These are phyloP conservation scores for Eumerus sabulonum DNA, from an alignment of 2,888 invertebrate species.

Conservation along the genomic window DNA sequence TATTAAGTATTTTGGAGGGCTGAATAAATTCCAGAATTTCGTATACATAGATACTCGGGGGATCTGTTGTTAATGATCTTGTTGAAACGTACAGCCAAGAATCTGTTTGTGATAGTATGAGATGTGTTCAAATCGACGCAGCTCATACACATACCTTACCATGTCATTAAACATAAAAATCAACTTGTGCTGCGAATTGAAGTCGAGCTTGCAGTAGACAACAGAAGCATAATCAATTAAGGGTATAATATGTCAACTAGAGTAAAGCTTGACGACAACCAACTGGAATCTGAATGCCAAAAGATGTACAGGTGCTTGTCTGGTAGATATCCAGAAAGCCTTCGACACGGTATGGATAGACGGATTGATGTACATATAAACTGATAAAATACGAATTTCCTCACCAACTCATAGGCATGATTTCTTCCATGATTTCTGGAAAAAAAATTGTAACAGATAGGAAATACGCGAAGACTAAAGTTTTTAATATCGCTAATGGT, in stretches of 20 bases:
- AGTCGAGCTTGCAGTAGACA: not conserved
- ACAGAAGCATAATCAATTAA: conserved; percentile 1
- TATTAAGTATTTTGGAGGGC: not conserved
- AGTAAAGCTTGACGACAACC: not conserved
- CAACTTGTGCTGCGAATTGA: conserved; percentile 4
- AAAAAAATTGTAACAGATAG: too few species aligned
- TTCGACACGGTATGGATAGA: too few species aligned
- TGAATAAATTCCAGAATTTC: not conserved
- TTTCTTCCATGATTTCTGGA: too few species aligned
- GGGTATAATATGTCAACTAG: not conserved
- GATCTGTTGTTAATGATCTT: not conserved
- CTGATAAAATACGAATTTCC: too few species aligned
- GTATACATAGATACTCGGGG: not conserved
- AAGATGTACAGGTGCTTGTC: too few species aligned
- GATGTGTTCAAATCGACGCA: not conserved
- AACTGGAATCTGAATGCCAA: too few species aligned
- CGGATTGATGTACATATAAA: too few species aligned
- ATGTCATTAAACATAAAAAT: not conserved
- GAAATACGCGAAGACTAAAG: too few species aligned
- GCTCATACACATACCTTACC: conserved; percentile 5
- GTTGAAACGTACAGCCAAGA: conserved; percentile 4
- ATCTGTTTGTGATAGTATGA: conserved; percentile 4
- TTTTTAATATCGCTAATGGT: too few species aligned
- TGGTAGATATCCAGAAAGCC: too few species aligned
- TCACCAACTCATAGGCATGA: too few species aligned